These are phyloP conservation scores for Megathymus violae DNA, from an alignment of 1,140 invertebrate species.

Conservation along the genomic window DNA sequence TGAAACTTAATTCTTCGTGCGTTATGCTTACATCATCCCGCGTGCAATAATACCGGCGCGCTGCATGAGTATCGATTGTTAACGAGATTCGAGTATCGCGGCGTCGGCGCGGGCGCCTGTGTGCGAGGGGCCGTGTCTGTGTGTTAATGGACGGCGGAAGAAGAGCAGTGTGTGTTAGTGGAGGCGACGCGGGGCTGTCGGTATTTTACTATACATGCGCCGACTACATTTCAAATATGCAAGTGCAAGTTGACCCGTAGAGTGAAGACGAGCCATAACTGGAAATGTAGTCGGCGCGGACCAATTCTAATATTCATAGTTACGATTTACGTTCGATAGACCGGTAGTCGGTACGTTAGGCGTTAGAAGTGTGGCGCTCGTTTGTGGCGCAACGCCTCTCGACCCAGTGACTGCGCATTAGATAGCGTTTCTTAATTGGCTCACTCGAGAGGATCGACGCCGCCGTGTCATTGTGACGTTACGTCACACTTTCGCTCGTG, in stretches of 20 bases:
- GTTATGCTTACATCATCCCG: conserved; percentile 16
- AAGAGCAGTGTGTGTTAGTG: conserved; percentile 29
- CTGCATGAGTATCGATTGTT: neutral
- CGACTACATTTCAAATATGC: conserved; percentile 16
- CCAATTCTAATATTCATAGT: conserved; percentile 20
- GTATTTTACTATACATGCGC: conserved; percentile 6
- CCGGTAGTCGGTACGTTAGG: conserved; percentile 16
- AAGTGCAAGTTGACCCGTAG: too few relatives aligned
- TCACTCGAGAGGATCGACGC: conserved; percentile 25
- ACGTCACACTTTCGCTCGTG: conserved; percentile 22
- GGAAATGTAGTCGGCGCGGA: conserved; percentile 6
- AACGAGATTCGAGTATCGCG: conserved; percentile 7
- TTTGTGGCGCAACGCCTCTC: conserved; percentile 18
- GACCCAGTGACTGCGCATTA: conserved; percentile 29
- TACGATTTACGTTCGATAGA: conserved; percentile 5
- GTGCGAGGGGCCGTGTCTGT: conserved; percentile 6
- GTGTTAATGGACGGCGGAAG: conserved; percentile 26
- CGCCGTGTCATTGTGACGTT: conserved; percentile 20
- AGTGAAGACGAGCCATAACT: too few relatives aligned
- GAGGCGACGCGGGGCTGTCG: conserved; percentile 24
- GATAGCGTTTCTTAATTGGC: conserved; percentile 35
- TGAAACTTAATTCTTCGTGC: neutral
- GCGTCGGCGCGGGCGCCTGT: neutral
- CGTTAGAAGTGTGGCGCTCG: conserved; percentile 19
- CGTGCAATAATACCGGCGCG: conserved; percentile 11